Conservation (phyloP, 2,797 vertebrate species). For the Aulostomus chinensis region DNA sequence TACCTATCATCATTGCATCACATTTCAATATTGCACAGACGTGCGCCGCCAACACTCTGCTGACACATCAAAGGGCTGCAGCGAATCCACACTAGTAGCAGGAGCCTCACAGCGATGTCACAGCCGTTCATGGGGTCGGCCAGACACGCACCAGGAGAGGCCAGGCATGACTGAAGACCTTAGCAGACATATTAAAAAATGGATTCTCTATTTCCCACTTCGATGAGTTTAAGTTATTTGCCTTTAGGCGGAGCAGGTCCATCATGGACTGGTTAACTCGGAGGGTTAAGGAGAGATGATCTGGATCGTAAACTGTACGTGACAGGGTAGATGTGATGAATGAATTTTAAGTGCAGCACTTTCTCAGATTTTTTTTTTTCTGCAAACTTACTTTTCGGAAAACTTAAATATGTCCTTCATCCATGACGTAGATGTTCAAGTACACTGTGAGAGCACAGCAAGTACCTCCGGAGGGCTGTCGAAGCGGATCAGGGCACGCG, state of each 20-base stretch:
- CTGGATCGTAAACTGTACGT: constrained; percentile 34
- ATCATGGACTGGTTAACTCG: constrained; percentile 26
- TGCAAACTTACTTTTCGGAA: constrained; percentile 20
- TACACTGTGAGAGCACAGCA: no score
- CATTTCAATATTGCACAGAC: constrained; percentile 70
- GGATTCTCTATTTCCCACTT: constrained; percentile 66
- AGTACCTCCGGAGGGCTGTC: no score
- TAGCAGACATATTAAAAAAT: constrained; percentile 66
- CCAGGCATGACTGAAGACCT: constrained; percentile 73
- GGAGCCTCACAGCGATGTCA: constrained; percentile 51
- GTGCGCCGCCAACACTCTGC: constrained; percentile 62
- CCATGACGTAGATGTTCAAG: no score
- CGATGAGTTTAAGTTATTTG: constrained; percentile 61
- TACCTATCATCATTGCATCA: constrained; percentile 65
- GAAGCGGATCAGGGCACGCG: no score
- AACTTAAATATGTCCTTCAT: no score
- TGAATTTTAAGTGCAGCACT: constrained; percentile 27
- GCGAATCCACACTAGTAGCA: constrained; percentile 60
- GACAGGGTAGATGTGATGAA: constrained; percentile 14
- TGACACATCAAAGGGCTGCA: constrained; percentile 79
- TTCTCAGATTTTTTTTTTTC: constrained; percentile 12
- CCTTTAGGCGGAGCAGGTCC: constrained; percentile 44
- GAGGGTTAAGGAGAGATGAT: constrained; percentile 41
- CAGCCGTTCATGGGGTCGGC: constrained; percentile 45
- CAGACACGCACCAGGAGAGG: constrained; percentile 54